Conservation (phyloP, 2,888 invertebrate species). For the Silvanus unidentatus region DNA sequence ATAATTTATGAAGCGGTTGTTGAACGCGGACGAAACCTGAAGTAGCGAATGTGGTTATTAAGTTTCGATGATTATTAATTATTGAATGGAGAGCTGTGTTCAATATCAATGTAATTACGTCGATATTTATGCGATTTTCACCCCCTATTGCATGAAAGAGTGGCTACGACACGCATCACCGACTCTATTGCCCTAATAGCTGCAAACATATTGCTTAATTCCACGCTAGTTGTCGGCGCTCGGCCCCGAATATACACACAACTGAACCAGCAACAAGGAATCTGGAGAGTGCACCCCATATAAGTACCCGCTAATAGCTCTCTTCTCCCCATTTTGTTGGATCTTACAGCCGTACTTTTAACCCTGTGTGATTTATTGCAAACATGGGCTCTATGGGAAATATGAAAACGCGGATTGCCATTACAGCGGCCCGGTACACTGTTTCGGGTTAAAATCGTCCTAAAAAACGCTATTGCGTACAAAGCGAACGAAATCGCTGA, state of each 20-base stretch:
- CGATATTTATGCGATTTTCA: slow-evolving; percentile 22
- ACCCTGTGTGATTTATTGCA: slow-evolving; percentile 35
- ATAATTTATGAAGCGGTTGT: too few relatives aligned
- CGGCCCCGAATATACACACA: background rate
- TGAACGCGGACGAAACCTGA: too few relatives aligned
- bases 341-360: slow-evolving; percentile 20
- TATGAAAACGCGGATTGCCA: too few relatives aligned
- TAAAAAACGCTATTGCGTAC: too few relatives aligned
- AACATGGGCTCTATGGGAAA: too few relatives aligned
- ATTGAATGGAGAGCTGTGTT: too few relatives aligned
- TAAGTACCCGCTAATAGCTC: slow-evolving; percentile 48
- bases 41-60: too few relatives aligned
- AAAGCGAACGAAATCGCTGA: too few relatives aligned
- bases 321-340: slow-evolving; percentile 38
- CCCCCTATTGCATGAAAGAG: slow-evolving; percentile 17
- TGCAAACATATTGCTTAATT: slow-evolving; percentile 49
- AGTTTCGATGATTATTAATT: too few relatives aligned
- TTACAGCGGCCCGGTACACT: too few relatives aligned
- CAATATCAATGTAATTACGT: slow-evolving; percentile 18
- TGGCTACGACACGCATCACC: slow-evolving; percentile 29
- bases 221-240: slow-evolving; percentile 40
- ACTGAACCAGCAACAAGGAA: background rate
- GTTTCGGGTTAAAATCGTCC: too few relatives aligned
- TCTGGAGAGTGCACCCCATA: slow-evolving; percentile 21
- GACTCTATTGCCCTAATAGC: slow-evolving; percentile 38